Evolutionary conservation across 2,888 invertebrate species (phyloP).

Genomic region (Carabus problematicus): DNA sequence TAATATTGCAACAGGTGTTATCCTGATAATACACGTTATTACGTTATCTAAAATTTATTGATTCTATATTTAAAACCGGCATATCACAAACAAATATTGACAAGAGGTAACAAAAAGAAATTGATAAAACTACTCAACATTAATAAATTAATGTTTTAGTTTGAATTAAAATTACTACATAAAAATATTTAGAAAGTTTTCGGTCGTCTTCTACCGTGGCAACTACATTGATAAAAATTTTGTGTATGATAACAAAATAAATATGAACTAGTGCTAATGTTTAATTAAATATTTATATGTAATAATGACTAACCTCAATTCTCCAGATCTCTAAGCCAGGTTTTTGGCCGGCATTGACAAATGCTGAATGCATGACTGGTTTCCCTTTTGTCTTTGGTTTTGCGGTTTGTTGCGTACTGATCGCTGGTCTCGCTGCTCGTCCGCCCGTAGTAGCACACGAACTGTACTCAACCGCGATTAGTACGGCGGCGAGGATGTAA

Average conservation of each 20-base stretch:
- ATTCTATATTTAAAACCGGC: no score
- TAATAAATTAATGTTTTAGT: background rate
- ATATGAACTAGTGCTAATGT: no score
- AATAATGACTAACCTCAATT: constrained; percentile 70
- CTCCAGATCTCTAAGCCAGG: constrained; percentile 81
- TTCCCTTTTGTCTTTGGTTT: background rate
- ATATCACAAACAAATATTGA: no score
- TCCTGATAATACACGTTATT: no score
- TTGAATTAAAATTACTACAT: background rate
- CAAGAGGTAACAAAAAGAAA: no score
- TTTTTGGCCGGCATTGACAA: constrained; percentile 71
- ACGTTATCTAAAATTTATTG: no score
- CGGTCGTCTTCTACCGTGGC: background rate
- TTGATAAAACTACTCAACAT: background rate
- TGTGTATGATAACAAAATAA: no score
- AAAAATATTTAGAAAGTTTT: background rate
- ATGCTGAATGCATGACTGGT: constrained; percentile 65
- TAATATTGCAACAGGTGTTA: no score
- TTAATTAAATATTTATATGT: no score
- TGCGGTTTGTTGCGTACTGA: constrained; percentile 8
- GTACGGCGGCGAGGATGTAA: no score
- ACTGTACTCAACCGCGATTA: no score
- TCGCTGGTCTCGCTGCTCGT: background rate
- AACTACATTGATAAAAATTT: background rate
- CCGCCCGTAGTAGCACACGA: background rate